Conservation (phyloP, 2,888 invertebrate species). For the Stegophylla sp. region DNA sequence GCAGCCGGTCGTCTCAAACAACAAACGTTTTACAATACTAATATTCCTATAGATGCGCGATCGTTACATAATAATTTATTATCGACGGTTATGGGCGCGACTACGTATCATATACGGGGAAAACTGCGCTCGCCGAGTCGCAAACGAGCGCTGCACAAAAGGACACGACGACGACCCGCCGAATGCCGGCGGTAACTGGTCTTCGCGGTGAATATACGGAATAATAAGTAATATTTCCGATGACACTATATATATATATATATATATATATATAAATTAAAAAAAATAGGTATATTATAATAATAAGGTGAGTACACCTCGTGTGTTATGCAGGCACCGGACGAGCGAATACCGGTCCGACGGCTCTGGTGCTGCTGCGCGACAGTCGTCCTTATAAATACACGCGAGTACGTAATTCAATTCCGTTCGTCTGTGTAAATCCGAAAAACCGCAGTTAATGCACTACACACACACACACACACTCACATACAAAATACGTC, state of each 20-base stretch:
- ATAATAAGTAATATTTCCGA: neutral
- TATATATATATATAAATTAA: too few species aligned
- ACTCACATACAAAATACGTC: too few species aligned
- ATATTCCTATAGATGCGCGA: too few species aligned
- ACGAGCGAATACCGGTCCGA: constrained; percentile 4
- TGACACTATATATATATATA: neutral
- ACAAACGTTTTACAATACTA: too few species aligned
- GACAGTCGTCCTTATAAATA: neutral
- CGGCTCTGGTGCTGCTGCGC: neutral
- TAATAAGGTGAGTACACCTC: neutral
- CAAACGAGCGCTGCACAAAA: neutral
- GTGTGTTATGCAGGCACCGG: neutral
- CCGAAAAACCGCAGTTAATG: too few species aligned
- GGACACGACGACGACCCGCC: neutral
- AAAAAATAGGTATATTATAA: neutral
- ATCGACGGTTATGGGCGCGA: too few species aligned
- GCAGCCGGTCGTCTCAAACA: too few species aligned
- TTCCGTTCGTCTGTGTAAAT: neutral
- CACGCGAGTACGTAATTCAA: neutral
- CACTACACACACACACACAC: too few species aligned
- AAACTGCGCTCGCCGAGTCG: too few species aligned
- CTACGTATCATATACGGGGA: too few species aligned
- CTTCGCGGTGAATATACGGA: neutral
- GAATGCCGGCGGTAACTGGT: neutral
- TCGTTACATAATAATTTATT: too few species aligned